These are phyloP conservation scores for Thelaira solivaga DNA, from an alignment of 2,888 invertebrate genomes.

Conservation along the genomic window DNA sequence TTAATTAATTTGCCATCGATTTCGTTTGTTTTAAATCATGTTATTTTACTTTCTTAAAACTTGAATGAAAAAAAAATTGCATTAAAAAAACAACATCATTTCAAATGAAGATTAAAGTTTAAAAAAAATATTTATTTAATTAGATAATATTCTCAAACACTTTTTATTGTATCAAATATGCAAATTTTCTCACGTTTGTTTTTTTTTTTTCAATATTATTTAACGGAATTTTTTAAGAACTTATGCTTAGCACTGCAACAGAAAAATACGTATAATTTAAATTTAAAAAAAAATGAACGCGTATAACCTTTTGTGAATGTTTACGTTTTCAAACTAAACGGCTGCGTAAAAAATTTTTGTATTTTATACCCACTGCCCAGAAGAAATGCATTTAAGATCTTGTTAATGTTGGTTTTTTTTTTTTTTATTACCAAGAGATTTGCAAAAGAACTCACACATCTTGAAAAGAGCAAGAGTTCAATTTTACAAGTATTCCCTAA, in stretches of 20 bases:
- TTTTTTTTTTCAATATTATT: not conserved
- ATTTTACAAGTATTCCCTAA: not conserved
- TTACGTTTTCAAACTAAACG: constrained; percentile 70
- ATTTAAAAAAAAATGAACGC: constrained; percentile 44
- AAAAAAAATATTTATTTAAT: no score
- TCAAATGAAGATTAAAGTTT: no score
- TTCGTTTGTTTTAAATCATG: not conserved
- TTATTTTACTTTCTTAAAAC: not conserved
- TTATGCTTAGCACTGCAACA: not conserved
- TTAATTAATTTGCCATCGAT: constrained; percentile 24
- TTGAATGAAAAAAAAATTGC: no score
- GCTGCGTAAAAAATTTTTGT: constrained; percentile 68
- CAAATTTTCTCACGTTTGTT: constrained; percentile 20
- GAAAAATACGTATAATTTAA: not conserved
- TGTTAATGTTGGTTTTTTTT: not conserved
- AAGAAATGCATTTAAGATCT: constrained; percentile 20
- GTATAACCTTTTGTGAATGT: constrained; percentile 62
- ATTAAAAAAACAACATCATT: no score
- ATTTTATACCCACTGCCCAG: constrained; percentile 68
- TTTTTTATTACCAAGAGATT: not conserved
- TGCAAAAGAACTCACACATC: not conserved
- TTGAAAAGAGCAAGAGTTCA: constrained; percentile 6
- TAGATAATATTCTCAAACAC: no score
- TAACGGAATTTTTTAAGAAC: constrained; percentile 32
- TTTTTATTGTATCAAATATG: no score